Evolutionary conservation across 2,113 vertebrate species (phyloP).

Genomic region (Australoheros scitulus): DNA sequence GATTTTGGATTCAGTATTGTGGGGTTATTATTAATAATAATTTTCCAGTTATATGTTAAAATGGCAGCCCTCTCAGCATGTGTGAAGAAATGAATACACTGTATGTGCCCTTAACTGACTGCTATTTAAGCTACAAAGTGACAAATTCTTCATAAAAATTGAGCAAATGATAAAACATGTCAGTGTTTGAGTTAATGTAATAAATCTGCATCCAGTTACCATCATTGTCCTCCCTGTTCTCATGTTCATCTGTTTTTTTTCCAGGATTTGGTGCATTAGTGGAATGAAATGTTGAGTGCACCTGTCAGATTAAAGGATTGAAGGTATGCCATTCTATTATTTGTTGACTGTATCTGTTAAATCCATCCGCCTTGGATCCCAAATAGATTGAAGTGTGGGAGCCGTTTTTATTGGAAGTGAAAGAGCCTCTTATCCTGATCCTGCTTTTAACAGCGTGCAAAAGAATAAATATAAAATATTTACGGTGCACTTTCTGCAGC

Average conservation of each 20-base stretch:
- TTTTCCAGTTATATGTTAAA: too few species aligned
- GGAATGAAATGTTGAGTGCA: slow-evolving; percentile 75
- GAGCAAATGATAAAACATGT: neutral
- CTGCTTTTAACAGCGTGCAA: slow-evolving; percentile 46
- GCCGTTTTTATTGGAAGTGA: slow-evolving; percentile 57
- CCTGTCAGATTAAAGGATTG: slow-evolving; percentile 79
- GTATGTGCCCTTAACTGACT: neutral
- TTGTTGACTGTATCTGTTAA: slow-evolving; percentile 72
- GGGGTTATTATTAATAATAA: too few species aligned
- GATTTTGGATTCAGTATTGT: too few species aligned
- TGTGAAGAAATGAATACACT: too few species aligned
- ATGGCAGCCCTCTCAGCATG: too few species aligned
- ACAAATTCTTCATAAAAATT: neutral
- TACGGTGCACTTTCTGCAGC: slow-evolving; percentile 31
- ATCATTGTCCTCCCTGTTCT: slow-evolving; percentile 4
- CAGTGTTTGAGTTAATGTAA: neutral
- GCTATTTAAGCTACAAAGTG: neutral
- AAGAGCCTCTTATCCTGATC: slow-evolving; percentile 55
- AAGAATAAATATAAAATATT: slow-evolving; percentile 71
- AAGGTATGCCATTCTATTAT: slow-evolving; percentile 67
- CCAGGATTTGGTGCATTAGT: slow-evolving; percentile 71
- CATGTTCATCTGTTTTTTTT: slow-evolving; percentile 6
- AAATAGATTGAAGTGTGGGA: slow-evolving; percentile 64
- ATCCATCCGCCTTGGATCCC: slow-evolving; percentile 65
- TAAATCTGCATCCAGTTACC: slow-evolving; percentile 23